Evolutionary conservation across 1,140 invertebrate genomes (phyloP).

Genomic region (Drosophila willistoni): DNA sequence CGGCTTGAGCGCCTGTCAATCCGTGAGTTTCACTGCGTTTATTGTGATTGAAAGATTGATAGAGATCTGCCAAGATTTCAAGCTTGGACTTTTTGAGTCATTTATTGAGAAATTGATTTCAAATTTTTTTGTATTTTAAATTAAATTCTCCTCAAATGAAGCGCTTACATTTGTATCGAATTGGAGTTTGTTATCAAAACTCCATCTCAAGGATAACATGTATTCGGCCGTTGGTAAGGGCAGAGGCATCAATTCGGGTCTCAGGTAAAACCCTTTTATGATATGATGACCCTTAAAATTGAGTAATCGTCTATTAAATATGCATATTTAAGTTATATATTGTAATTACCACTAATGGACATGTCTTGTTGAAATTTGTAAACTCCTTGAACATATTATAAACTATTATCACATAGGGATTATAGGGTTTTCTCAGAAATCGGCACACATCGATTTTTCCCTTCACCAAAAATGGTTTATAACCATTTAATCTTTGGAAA

Average conservation of each 20-base stretch:
- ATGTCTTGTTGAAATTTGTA: no score
- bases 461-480: background rate
- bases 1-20: constrained; percentile 23
- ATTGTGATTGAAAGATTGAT: constrained; percentile 32
- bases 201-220: background rate
- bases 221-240: background rate
- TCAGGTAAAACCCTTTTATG: no score
- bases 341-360: no score
- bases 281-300: no score
- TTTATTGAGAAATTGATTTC: background rate
- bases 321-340: no score
- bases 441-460: background rate
- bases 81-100: background rate
- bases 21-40: constrained; percentile 10
- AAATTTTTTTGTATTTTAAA: background rate
- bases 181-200: background rate
- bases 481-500: background rate
- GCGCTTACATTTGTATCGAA: background rate
- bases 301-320: no score
- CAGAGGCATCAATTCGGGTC: background rate
- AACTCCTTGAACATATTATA: background rate
- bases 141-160: no score
- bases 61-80: background rate
- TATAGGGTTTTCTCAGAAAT: background rate
- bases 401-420: background rate